Percentiles rank a stretch among this genome's conserved stretches.
Evolutionary conservation across 2,113 vertebrate genomes (phyloP).

Genomic region (Zosterops borbonicus): DNA sequence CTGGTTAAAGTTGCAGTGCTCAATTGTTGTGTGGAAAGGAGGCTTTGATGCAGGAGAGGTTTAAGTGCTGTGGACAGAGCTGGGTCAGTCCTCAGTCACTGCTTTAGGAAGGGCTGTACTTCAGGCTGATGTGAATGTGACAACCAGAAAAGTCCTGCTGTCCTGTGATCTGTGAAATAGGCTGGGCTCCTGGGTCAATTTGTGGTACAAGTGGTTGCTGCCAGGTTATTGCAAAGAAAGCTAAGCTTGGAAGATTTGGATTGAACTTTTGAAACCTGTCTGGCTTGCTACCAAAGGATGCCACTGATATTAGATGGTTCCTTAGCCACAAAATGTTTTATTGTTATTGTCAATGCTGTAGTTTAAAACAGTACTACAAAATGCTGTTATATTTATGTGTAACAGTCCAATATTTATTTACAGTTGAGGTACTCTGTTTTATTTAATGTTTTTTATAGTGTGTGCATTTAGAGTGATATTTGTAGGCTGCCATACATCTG

Average conservation of each 20-base stretch:
- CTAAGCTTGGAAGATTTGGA: background rate
- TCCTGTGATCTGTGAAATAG: background rate
- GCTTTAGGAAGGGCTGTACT: background rate
- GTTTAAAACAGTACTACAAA: background rate
- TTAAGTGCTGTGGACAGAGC: background rate
- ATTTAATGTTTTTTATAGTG: background rate
- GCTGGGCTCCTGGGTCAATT: background rate
- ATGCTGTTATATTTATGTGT: background rate
- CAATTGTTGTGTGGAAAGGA: accelerated
- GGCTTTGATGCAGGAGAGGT: background rate
- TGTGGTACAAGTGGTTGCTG: background rate
- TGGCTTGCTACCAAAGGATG: background rate
- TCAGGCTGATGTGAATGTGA: accelerated
- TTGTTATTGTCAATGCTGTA: background rate
- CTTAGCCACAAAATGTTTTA: background rate
- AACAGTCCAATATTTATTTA: background rate
- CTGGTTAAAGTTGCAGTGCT: background rate
- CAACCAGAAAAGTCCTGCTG: background rate
- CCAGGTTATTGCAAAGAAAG: background rate
- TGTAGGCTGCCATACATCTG: background rate
- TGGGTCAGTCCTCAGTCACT: background rate
- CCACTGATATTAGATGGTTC: background rate
- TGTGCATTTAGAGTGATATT: background rate
- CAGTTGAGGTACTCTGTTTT: background rate
- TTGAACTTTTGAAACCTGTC: background rate